Evolutionary conservation across 2,113 vertebrate species (phyloP), one percentile per base, ranked within the genome.

Genomic region (Camarhynchus parvulus): DNA sequence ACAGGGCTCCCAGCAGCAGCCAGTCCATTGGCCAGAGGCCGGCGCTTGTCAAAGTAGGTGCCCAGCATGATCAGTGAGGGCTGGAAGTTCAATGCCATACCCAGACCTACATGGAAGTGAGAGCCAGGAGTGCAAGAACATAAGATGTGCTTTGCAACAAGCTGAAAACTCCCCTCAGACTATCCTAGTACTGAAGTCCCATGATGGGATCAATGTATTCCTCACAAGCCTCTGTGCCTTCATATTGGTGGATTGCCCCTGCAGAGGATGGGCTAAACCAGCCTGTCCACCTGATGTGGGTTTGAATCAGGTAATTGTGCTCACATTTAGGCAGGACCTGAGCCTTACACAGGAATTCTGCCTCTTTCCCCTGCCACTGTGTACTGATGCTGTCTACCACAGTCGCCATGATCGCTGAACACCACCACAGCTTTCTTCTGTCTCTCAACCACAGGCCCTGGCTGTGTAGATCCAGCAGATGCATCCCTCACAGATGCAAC

Each of bases 11-110:
- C 98, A 15, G 98, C 98, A 5, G 98, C 98, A 33, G 98, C 98
- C 90, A 98, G 96, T 78, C 98, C 98, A 12, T 98, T 98, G 84
- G 98, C 98, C 39, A 98, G 96, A 31, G 98, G 98, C 42, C 98
- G 97, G 52, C 98, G 97, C 81, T 98, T 97, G 92, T 98, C 98
- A 7, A 98, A 98, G 94, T 98, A 98, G 74, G 97, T 93, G 50
- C 98, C 98, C 94, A 98, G 87, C 98, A 98, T 98, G 94, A 98
- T 97, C 94, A 98, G 96, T 7, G 98, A 98, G 20, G 98, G 98
- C 94, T 98, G 98, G 95, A 98, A 98, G 95, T 98, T 98, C 96
- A 98, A 24, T 0, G 98, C 98, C 97, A 98, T 96, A 39, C 98
- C 98, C 90, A 98, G 96, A 90, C 98, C 98, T 98, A 76, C 14